These are phyloP conservation scores for Trichopoda pennipes DNA, from an alignment of 2,888 invertebrate genomes.

Conservation along the genomic window DNA sequence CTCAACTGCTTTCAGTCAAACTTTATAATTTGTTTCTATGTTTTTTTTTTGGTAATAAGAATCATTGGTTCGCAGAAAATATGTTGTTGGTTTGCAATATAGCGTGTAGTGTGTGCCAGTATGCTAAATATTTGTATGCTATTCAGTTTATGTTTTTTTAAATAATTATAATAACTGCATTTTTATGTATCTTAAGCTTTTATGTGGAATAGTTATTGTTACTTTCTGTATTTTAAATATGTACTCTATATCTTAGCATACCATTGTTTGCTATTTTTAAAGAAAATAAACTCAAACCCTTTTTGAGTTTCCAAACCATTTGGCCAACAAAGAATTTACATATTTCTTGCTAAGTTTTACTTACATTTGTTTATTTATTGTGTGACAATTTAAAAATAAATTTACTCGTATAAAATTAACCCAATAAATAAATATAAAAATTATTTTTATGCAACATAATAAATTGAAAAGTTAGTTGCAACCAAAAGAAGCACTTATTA, in stretches of 20 bases:
- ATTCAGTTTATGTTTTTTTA: no score
- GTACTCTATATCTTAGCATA: not conserved
- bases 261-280: not conserved
- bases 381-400: slow-evolving; percentile 35
- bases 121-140: no score
- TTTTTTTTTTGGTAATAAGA: no score
- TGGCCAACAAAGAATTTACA: slow-evolving; percentile 18
- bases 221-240: not conserved
- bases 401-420: not conserved
- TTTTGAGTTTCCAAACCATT: slow-evolving; percentile 46
- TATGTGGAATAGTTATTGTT: no score
- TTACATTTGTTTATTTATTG: not conserved
- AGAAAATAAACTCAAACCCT: not conserved
- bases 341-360: slow-evolving; percentile 30
- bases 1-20: no score
- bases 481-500: slow-evolving; percentile 49
- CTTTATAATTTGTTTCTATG: no score
- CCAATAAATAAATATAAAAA: slow-evolving; percentile 6
- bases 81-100: no score
- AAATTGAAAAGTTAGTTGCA: slow-evolving; percentile 44
- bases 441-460: slow-evolving; percentile 35
- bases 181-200: no score
- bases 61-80: no score
- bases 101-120: no score
- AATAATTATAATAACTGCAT: no score